Conservation (phyloP, 2,113 vertebrate genomes). For the Thomomys bottae region DNA sequence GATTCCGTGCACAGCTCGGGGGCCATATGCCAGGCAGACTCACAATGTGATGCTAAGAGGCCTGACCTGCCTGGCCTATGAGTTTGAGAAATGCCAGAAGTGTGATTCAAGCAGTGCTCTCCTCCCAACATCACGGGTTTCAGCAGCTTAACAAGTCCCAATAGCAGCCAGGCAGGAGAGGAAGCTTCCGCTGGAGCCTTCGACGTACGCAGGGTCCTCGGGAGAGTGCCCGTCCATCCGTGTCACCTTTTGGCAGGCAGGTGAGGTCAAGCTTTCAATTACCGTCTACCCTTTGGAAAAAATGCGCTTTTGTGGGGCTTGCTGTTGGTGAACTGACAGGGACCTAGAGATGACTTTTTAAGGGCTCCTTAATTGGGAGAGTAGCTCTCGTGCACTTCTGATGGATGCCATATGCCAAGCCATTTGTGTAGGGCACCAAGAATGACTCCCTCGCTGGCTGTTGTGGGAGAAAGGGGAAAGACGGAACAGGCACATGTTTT, state of each 20-base stretch:
- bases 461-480: slow-evolving; percentile 44
- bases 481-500: neutral
- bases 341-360: neutral
- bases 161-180: slow-evolving; percentile 71
- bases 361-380: slow-evolving; percentile 61
- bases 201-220: slow-evolving; percentile 63
- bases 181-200: slow-evolving; percentile 57
- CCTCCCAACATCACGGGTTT: slow-evolving; percentile 72
- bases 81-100: slow-evolving; percentile 82
- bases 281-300: slow-evolving; percentile 19
- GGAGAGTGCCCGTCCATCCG: slow-evolving; percentile 64
- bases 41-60: slow-evolving; percentile 59
- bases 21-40: slow-evolving; percentile 64
- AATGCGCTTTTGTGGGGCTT: neutral
- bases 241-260: slow-evolving; percentile 62
- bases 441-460: neutral
- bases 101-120: slow-evolving; percentile 62
- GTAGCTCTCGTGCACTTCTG: slow-evolving; percentile 37
- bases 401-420: neutral
- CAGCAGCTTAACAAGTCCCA: slow-evolving; percentile 81
- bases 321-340: neutral
- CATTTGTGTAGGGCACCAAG: slow-evolving; percentile 38
- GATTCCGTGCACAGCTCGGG: slow-evolving; percentile 65
- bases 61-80: slow-evolving; percentile 75
- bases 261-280: slow-evolving; percentile 79